A percentile compares a stretch with the other conserved stretches of the same genome.
These are phyloP conservation scores for Serilophus lunatus DNA, from an alignment of 2,113 vertebrate species.

Conservation along the genomic window DNA sequence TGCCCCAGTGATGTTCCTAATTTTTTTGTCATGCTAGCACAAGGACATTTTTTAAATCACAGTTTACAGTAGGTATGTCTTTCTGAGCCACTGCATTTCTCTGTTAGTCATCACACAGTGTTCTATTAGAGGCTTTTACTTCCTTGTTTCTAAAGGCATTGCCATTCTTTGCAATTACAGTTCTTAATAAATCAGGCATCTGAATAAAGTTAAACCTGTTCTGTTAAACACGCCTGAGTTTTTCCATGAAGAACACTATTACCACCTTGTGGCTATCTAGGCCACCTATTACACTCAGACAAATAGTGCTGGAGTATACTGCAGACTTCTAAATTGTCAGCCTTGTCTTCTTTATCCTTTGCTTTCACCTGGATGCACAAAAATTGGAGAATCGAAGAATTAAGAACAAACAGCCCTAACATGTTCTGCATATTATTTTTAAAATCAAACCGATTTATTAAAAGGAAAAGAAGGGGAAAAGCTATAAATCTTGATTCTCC, in stretches of 20 bases:
- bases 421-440: not conserved
- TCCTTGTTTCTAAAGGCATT: not conserved
- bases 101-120: not conserved
- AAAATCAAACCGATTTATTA: not conserved
- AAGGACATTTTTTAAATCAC: not conserved
- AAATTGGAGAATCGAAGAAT: not conserved
- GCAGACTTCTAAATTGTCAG: not conserved
- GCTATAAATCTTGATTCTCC: not conserved
- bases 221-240: rapidly evolving
- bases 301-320: rapidly evolving
- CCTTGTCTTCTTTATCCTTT: not conserved
- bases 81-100: not conserved
- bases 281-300: not conserved
- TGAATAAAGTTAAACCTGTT: not conserved
- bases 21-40: not conserved
- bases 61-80: not conserved
- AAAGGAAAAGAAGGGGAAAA: not conserved
- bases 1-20: not conserved
- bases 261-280: constrained; percentile 15
- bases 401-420: not conserved
- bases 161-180: not conserved
- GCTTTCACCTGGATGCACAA: not conserved
- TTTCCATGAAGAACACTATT: not conserved
- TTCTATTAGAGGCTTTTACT: not conserved
- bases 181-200: not conserved